Base-by-base conservation (phyloP, 2,797 vertebrate species). In the Sphaeramia orbicularis region DNA sequence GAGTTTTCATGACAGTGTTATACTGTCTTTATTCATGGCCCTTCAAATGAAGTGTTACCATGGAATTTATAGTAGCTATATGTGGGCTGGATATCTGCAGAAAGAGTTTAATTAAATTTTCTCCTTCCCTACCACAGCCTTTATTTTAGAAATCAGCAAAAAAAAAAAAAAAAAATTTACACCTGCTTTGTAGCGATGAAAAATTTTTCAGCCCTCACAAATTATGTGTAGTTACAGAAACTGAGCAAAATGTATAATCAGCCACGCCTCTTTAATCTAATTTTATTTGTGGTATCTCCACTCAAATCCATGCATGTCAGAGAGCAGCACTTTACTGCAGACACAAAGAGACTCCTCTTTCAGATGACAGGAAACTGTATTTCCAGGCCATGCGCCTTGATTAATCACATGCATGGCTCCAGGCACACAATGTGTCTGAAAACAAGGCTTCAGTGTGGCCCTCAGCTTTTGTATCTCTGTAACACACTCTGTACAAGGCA, bases 31-130 rank as follows among this genome's bases (percentile, higher is more conserved):
- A 32, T 58, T 45, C 65, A 71, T 67, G 77, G 64, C 41, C 30
- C 61, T 74, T 82, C 41, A 77, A 70, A 81, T 44, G 14, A 78
- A 71, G 54, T 53, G 75, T 86, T 82, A 71, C 74, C 72, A 78
- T 83, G 74, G 81, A 78, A 80, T 83, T 81, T 54, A 49, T 68
- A 77, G 50, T 59, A 63, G 55, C 49, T 65, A 52, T 41, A 86
- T 76, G 80, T 84, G 73, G 83, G 83, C 76, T 81, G 71, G 50
- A 72, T 78, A 78, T 76, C 69, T 80, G 49, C 58, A 81, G 73
- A 70, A 68, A 67, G 60, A 74, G 52, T 62, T 82, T 79, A 84
- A 84, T 83, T 76, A 74, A 57, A 84, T 78, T 72, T 74, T 74
- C 71, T 76, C 61, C 70, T 80, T 68, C 75, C 75, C 82, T 75